Base-by-base conservation (phyloP, 2,888 invertebrate species). In the Apomyelois bistriatella region DNA sequence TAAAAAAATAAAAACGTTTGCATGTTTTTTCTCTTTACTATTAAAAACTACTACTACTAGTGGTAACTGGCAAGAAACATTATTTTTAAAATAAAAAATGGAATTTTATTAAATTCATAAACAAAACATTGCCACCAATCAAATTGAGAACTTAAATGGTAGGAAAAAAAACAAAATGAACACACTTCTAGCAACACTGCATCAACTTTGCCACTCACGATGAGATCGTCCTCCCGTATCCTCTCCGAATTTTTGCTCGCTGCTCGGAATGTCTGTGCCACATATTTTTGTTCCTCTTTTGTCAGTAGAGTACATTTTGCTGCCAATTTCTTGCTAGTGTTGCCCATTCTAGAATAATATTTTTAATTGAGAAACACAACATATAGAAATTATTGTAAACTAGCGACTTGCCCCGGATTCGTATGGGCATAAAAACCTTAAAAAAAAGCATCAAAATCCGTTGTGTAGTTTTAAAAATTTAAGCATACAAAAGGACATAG, bases 201-300 rank as follows among this genome's bases (percentile, higher is more conserved):
- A 60, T 88, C 88, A 82, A 89, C 66, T 77, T 75, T 81, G 61
- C 84, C 85, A 89, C 91, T 91, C 90, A 93, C 93, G 82, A 92
- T 92, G 74, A 94, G 89, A 75, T 93, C 93, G 56, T 93, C 93
- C 82, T 94, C 93, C 53, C 92, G 84, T 54, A 93, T 93, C 73
- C 84, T 88, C 57, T 93, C 93, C 0, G 93, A 93, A 79, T 93
- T 93, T 75, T 92, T 92, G 70, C 93, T 93, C 52, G 92, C 93
- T 2, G 92, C 82, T 52, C 92, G 81, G 79, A 93, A 94, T 0
- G 93, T 93, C 41, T 90, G 90, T 3, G 93, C 92, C 0, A 94
- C 91, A 65, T 92, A 88, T 60, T 92, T 91, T 72, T 93, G 93
- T 63, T 94, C 93, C 38, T 93, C 93, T 79, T 91, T 92, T 0